Base-by-base conservation (phyloP, 2,888 invertebrate genomes). In the Saturnia pavonia region DNA sequence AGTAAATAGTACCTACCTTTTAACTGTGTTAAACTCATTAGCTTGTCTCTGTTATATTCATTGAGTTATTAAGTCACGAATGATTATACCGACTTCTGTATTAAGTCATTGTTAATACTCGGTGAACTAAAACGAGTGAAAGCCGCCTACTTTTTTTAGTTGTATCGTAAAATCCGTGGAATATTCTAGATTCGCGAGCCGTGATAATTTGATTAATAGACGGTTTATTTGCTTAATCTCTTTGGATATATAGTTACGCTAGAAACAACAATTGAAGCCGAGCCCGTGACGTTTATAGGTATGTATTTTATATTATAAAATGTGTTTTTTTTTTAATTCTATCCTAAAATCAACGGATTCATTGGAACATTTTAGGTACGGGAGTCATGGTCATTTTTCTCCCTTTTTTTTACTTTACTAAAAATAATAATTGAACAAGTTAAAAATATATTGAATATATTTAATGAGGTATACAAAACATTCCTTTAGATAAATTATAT, bases 91-190 rank as follows among this genome's bases (percentile, higher is more conserved):
- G 25, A 57, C 0, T 57, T 57, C 57, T 57, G 25, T 57, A 57
- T 57, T 57, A 25, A 57, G 25, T 25, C 25, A 57, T 57, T 57
- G 57, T 57, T 25, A 25, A 57, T 57, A 57, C 57, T 57, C 22
- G 57, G 25, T 60, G 27, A 60, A 60, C 57, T 60, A 60, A 60
- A 60, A 60, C 57, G 57, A 60, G 57, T 60, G 57, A 60, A 60
- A 60, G 57, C 57, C 4, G 57, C 25, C 57, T 25, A 8, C 25
- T 27, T 60, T 57, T 60, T 60, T 60, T 60, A 27, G 3, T 14
- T 60, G 14, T 1, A 14, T 14, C 14, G 27, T 54, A 60, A 60
- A 25, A 51, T 51, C 48, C 1, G 2, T 19, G 48, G 48, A 51
- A 51, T 14, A 51, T 51, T 11, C 3, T 19, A 51, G 19, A 51